Base-by-base conservation (phyloP, 2,113 vertebrate genomes). In the Synchiropus splendidus region DNA sequence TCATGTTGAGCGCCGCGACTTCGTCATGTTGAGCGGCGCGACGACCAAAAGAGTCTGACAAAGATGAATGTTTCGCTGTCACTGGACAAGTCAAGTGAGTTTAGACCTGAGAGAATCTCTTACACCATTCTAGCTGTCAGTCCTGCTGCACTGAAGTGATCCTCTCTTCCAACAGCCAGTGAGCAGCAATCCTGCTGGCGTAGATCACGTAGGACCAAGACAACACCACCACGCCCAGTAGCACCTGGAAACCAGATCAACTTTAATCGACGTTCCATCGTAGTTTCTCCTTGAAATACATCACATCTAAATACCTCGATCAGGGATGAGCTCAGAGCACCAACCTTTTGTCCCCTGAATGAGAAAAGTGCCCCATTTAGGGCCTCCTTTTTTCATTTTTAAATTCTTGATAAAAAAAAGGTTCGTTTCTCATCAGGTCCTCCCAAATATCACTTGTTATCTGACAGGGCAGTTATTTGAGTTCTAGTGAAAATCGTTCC, bases 151-250 rank as follows among this genome's bases (percentile, higher is more conserved):
- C 18, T 31, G 10, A 14, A n/a, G 8, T 12, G 1, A 61, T 36
- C 45, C 51, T 70, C 30, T 64, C 48, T 43, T 85, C 72, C 72
- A 88, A 67, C 44, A 83, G 60, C 83, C 79, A 78, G 9, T 61
- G 50, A 4, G 82, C 75, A 10, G 84, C 70, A 1, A 79, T 31
- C 45, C 78, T 77, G 63, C 79, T 68, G 42, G 70, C 73, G 39
- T 85, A 86, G 66, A 88, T 83, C 39, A 88, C 86, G 6, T 75
- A 88, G 1, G 76, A 78, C 86, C 86, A 88, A 16, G 86, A 85
- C 49, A 88, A 31, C 6, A 85, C 40, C 31, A 87, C 84, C 1
- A 88, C 12, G 0, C 32, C 44, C 48, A 83, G 10, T 5, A 87
- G 32, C 9, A 85, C 48, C 86, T 87, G 55, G 42, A 8, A 44